Base-by-base conservation (phyloP, 2,888 invertebrate species). In the Odontothrips loti region DNA sequence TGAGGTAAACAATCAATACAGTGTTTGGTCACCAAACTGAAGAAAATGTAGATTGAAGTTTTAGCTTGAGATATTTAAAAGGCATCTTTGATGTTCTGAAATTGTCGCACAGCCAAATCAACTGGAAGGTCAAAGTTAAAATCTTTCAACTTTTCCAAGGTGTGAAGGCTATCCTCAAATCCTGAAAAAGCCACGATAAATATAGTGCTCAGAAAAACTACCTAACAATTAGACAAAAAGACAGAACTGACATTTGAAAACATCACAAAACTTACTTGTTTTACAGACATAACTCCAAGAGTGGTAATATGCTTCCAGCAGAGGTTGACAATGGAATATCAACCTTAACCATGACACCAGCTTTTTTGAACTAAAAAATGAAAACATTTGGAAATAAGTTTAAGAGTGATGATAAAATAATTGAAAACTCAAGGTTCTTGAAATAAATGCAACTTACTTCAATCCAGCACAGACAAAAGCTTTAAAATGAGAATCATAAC, bases 71-170 rank as follows among this genome's bases (percentile, higher is more conserved):
- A 58, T 58, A 58, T 27, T 84, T 83, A 85, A 83, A 97, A 97
- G 84, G 96, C 97, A 89, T 98, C 98, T 90, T 95, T 97, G 87
- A 99, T 98, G 89, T 98, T 98, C 87, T 96, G 96, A 87, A 99
- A 97, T 86, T 98, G 98, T 86, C 97, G 92, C 78, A 99, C 93
- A 75, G 99, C 99, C 85, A 99, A 90, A 88, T 99, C 98, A 23
- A 98, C 96, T 0, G 99, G 98, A 85, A 99, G 90, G 86, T 96
- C 94, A 88, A 98, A 99, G 86, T 95, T 94, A 85, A 94, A 92
- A 81, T 92, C 91, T 81, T 94, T 94, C 81, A 99, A 89, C 81
- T 92, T 92, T 86, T 99, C 98, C 85, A 99, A 89, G 82, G 97
- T 95, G 84, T 95, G 94, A 83, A 98, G 89, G 29, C 97, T 93